Evolutionary conservation across 2,888 invertebrate species (phyloP), one percentile per base, ranked within the genome.

Genomic region (Sinelater perroti): DNA sequence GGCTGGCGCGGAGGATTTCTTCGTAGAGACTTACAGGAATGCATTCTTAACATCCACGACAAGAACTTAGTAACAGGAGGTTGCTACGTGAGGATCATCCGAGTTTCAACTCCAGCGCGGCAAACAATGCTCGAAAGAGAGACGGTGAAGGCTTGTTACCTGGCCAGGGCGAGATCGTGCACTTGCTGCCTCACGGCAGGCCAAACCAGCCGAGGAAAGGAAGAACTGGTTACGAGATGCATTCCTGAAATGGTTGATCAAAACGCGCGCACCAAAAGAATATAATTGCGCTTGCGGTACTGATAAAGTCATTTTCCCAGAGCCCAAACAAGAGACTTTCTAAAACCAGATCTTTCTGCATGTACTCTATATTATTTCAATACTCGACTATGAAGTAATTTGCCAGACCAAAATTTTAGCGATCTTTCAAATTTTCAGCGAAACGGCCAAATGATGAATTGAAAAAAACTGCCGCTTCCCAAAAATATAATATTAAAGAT

Each of bases 51-150:
- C 42, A 52, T 52, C 42, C 33, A 21, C 52, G 10, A 30, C 20
- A 44, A 52, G 52, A 52, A 52, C 52, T 44, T 52, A 42, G 52
- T 44, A 52, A 52, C 44, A 30, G 33, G 33, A 52, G 31, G 44
- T 52, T 52, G 42, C 44, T 44, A 52, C 44, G 20, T 40, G 50
- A 38, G 28, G 50, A 50, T 20, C 26, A 52, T 33, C 44, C 44
- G 30, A n/a, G n/a, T n/a, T n/a, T n/a, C n/a, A n/a, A n/a, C n/a
- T n/a, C n/a, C n/a, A n/a, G n/a, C n/a, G 7, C 16, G 33, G 24
- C 31, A 44, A 52, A 44, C 44, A n/a, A n/a, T 52, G 42, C 44
- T 52, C 33, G 30, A 21, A 24, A 44, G 38, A 52, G 51, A 42
- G 42, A 44, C 24, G 18, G 42, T 52, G 44, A 28, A 52, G 31